Conservation (phyloP, 2,113 vertebrate species). For the Ctenodactylus gundi region DNA sequence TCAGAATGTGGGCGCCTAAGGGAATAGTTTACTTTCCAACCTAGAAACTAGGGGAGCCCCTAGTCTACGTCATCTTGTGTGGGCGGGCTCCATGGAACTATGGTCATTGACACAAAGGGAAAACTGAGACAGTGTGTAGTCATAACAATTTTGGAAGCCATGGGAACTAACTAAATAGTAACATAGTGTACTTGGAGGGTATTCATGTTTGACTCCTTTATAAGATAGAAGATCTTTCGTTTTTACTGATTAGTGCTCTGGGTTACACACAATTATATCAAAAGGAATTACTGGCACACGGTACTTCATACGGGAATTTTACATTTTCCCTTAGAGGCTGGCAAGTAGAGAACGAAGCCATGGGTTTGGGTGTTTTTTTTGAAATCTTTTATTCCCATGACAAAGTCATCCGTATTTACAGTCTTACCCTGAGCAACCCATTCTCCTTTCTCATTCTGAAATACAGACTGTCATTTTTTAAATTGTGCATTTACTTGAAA, state of each 20-base stretch:
- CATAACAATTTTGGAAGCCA: constrained; percentile 76
- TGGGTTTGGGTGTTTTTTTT: constrained; percentile 28
- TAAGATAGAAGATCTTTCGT: constrained; percentile 49
- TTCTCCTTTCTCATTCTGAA: constrained; percentile 58
- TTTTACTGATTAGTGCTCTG: constrained; percentile 12
- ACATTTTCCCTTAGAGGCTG: constrained; percentile 60
- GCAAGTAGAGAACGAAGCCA: constrained; percentile 70
- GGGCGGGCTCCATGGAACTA: constrained; percentile 28
- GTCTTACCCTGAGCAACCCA: constrained; percentile 50
- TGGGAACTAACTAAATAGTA: constrained; percentile 68
- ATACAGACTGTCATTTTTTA: constrained; percentile 71
- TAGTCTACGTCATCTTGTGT: not conserved
- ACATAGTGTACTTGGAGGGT: constrained; percentile 66
- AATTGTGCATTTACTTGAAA: constrained; percentile 53
- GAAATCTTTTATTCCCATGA: constrained; percentile 9
- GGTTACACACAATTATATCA: not conserved
- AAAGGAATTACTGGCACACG: not conserved
- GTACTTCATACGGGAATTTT: constrained; percentile 25
- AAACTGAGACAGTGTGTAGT: constrained; percentile 67
- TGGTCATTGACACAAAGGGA: constrained; percentile 69
- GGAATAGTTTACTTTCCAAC: not conserved
- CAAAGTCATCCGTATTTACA: constrained; percentile 59
- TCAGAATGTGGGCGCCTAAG: not conserved
- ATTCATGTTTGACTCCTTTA: constrained; percentile 62
- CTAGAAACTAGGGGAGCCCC: not conserved